Evolutionary conservation across 1,140 invertebrate genomes (phyloP).

Genomic region (Diuraphis noxia): DNA sequence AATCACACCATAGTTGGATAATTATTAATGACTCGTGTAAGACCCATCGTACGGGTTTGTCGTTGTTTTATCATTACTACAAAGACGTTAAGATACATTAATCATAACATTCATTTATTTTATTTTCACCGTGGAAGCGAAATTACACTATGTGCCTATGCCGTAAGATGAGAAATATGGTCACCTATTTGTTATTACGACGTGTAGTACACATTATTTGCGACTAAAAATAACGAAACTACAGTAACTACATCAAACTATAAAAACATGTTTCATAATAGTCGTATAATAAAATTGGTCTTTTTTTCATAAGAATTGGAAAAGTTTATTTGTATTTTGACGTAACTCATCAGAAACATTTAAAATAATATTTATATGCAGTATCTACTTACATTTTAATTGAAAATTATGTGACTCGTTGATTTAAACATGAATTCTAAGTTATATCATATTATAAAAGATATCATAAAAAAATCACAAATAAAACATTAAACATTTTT

Average conservation of each 20-base stretch:
- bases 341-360: not conserved
- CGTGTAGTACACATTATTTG: not conserved
- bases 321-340: not conserved
- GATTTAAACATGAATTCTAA: not conserved
- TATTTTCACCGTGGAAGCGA: not conserved
- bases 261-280: not conserved
- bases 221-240: not conserved
- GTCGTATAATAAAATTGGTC: too few relatives aligned
- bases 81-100: not conserved
- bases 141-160: not conserved
- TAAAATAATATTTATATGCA: not conserved
- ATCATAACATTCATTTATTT: not conserved
- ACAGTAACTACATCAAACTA: slow-evolving; percentile 8
- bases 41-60: not conserved
- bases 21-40: not conserved
- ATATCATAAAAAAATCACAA: not conserved
- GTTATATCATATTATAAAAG: not conserved
- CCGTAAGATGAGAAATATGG: not conserved
- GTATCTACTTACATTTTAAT: not conserved
- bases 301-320: not conserved
- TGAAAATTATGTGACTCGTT: not conserved
- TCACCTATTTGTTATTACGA: slow-evolving; percentile 8
- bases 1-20: not conserved
- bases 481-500: not conserved
- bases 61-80: slow-evolving; percentile 1